Evolutionary conservation across 2,888 invertebrate genomes (phyloP).

Genomic region (Agriopis leucophaearia): DNA sequence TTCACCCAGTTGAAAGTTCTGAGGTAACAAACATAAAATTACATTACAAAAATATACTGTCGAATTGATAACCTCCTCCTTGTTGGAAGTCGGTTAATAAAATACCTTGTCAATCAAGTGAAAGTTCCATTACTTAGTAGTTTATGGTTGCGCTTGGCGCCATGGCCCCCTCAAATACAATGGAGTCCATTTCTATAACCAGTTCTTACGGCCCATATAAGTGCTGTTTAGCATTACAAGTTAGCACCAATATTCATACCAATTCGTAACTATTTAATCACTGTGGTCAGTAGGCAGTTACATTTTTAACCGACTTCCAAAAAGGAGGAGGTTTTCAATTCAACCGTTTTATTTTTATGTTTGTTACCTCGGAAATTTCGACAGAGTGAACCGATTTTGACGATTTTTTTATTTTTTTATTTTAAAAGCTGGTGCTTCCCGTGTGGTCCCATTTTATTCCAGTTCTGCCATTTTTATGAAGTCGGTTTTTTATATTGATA

Average conservation of each 20-base stretch:
- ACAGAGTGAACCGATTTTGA: too few relatives aligned
- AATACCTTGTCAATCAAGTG: constrained; percentile 40
- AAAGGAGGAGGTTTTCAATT: not conserved
- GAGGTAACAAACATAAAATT: too few relatives aligned
- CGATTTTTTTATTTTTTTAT: too few relatives aligned
- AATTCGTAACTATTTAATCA: constrained; percentile 1
- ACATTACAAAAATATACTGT: too few relatives aligned
- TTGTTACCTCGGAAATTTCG: too few relatives aligned
- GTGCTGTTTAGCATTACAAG: constrained; percentile 30
- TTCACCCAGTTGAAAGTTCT: too few relatives aligned
- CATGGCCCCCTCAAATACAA: constrained; percentile 16
- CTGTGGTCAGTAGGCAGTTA: not conserved
- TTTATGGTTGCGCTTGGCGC: constrained; percentile 28
- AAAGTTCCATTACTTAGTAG: constrained; percentile 36
- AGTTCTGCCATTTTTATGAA: too few relatives aligned
- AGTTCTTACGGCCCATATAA: constrained; percentile 32
- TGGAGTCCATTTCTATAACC: constrained; percentile 19
- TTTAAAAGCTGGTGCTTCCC: too few relatives aligned
- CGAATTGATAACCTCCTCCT: too few relatives aligned
- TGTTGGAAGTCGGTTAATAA: too few relatives aligned
- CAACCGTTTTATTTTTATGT: not conserved
- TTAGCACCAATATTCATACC: constrained; percentile 20
- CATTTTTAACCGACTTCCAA: not conserved
- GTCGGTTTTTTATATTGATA: too few relatives aligned
- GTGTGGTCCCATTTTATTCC: too few relatives aligned